These are phyloP conservation scores for Drosophila flavopinicola DNA, from an alignment of 2,888 invertebrate species.

Conservation along the genomic window DNA sequence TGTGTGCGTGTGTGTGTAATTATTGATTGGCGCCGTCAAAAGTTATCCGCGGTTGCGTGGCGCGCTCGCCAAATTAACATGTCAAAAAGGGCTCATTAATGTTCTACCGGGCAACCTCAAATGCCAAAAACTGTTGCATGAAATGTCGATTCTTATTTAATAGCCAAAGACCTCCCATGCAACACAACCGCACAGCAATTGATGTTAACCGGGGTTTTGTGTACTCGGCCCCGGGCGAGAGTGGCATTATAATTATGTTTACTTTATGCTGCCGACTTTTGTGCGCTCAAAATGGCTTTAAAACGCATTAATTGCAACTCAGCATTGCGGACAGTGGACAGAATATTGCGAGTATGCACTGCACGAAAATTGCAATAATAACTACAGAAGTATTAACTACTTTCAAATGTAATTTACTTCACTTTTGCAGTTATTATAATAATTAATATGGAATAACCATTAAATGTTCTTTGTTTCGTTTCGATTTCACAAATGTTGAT, in stretches of 20 bases:
- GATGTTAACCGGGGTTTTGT: constrained; percentile 30
- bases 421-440: too few relatives aligned
- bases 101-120: constrained; percentile 52
- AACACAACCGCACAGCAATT: constrained; percentile 32
- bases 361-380: too few relatives aligned
- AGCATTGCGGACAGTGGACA: too few relatives aligned
- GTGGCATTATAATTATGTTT: constrained; percentile 30
- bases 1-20: constrained; percentile 41
- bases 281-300: constrained; percentile 17
- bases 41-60: constrained; percentile 36
- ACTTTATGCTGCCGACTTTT: constrained; percentile 36
- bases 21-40: constrained; percentile 57
- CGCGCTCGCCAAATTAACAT: constrained; percentile 56
- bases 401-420: too few relatives aligned
- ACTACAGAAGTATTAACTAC: too few relatives aligned
- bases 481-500: too few relatives aligned
- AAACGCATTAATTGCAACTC: constrained; percentile 21
- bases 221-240: constrained; percentile 6
- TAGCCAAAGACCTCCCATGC: constrained; percentile 26
- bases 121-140: constrained; percentile 59
- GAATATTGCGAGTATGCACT: constrained; percentile 4
- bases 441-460: too few relatives aligned
- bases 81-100: constrained; percentile 65
- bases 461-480: too few relatives aligned
- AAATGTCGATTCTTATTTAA: constrained; percentile 62